Base-by-base conservation (phyloP, 2,113 vertebrate genomes). In the Hippocampus abdominalis region DNA sequence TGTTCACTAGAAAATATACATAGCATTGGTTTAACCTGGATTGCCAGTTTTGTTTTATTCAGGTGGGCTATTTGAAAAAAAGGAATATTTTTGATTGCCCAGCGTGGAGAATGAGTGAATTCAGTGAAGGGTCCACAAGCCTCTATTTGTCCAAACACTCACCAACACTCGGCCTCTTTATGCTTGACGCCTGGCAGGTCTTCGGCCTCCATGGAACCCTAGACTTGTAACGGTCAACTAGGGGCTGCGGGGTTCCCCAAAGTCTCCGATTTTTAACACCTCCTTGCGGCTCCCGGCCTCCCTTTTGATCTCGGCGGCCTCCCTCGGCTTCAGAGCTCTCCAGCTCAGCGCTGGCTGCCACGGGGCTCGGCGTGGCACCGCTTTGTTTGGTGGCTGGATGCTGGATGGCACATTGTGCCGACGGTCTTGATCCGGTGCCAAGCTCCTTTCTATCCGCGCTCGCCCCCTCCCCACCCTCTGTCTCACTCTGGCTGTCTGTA, bases 341-440 rank as follows among this genome's bases (percentile, higher is more conserved):
- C 53, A 29, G 77, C 57, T 46, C 1, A 48, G 53, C 44, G 57
- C 18, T 72, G 82, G 57, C 18, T 72, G 82, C 84, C 81, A 74
- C 46, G 15, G 80, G 82, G 77, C 73, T 73, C 78, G 32, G 67
- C 62, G 57, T 74, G 78, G 75, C 84, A 51, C 40, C 59, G 77
- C 83, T 86, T 86, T 84, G 86, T 87, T 83, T 68, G 84, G 57
- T 53, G 75, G 74, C 78, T 75, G 81, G 77, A 73, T 75, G 73
- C 75, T 83, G 81, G 78, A 86, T 85, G 88, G 68, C 78, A 85
- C 84, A 78, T 78, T 85, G 86, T 87, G 84, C 78, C 73, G 74
- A 69, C 32, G 72, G 79, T 87, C 67, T 89, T 89, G 88, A 88
- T 89, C 81, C 20, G 42, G 78, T 88, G 88, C 88, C 88, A 88